phyloP scores from a whole-genome alignment of 1,140 invertebrate species.

The Drosophila eugracilis region DNA sequence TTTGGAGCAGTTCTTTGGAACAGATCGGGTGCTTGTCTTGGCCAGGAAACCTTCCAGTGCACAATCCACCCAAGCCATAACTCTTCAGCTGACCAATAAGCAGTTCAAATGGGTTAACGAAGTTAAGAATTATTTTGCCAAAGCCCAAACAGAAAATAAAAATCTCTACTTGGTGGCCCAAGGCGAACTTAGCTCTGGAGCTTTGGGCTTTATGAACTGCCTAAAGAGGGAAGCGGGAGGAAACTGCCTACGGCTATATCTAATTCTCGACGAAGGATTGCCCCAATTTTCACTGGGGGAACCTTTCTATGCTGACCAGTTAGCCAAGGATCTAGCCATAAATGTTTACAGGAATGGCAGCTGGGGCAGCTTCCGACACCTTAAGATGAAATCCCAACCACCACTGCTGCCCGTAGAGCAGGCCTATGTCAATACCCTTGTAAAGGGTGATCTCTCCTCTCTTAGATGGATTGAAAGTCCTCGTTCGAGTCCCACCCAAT shows the following conservation, averaged over 20 bases:
- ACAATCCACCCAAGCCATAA: slow-evolving; percentile 18
- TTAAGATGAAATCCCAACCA: slow-evolving; percentile 87
- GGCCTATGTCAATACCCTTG: slow-evolving; percentile 96
- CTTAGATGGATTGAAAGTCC: slow-evolving; percentile 96
- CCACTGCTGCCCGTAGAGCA: slow-evolving; percentile 91
- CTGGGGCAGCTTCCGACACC: slow-evolving; percentile 95
- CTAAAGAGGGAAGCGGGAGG: slow-evolving; percentile 92
- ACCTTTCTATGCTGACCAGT: slow-evolving; percentile 87
- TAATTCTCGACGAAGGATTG: slow-evolving; percentile 87
- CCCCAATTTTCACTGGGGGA: slow-evolving; percentile 86
- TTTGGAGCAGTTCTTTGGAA: slow-evolving; percentile 85
- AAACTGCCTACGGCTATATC: slow-evolving; percentile 88
- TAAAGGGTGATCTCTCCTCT: slow-evolving; percentile 94
- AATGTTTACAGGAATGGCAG: slow-evolving; percentile 90
- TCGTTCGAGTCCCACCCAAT: slow-evolving; percentile 83
- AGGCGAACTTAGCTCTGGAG: slow-evolving; percentile 89
- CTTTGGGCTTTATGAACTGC: slow-evolving; percentile 95
- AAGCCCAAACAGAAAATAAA: slow-evolving; percentile 86
- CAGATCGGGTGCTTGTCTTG: slow-evolving; percentile 87
- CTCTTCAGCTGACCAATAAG: slow-evolving; percentile 87
- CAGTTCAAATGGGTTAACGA: slow-evolving; percentile 92
- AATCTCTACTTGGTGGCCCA: slow-evolving; percentile 90
- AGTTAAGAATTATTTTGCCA: slow-evolving; percentile 89
- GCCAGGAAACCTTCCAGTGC: slow-evolving; percentile 85
- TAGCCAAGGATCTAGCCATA: slow-evolving; percentile 91